These are phyloP conservation scores for Chanos chanos DNA, from an alignment of 2,797 vertebrate species.

Conservation along the genomic window DNA sequence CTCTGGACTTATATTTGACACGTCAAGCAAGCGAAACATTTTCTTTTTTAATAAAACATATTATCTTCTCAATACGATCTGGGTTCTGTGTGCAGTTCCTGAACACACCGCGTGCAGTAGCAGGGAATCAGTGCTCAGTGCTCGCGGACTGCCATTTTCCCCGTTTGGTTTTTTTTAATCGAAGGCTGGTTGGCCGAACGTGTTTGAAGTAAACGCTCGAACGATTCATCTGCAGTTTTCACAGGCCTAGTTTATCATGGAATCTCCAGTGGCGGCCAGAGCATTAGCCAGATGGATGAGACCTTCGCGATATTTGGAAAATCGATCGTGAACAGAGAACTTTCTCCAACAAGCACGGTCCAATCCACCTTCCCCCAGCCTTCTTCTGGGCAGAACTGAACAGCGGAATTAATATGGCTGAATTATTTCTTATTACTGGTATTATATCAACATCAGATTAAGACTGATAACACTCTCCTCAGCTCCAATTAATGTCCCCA, in stretches of 20 bases:
- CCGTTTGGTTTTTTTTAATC: too few relatives aligned
- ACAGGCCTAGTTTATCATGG: neutral
- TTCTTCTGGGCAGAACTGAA: conserved; percentile 46
- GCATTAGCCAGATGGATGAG: conserved; percentile 9
- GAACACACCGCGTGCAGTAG: too few relatives aligned
- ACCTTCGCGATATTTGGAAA: conserved; percentile 5
- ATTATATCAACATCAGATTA: conserved; percentile 54
- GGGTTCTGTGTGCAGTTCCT: too few relatives aligned
- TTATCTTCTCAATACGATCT: too few relatives aligned
- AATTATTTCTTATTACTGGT: conserved; percentile 63
- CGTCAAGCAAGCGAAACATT: too few relatives aligned
- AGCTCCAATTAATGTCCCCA: conserved; percentile 9
- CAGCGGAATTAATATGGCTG: conserved; percentile 48
- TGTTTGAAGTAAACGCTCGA: too few relatives aligned
- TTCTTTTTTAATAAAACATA: too few relatives aligned
- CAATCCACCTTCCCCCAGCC: conserved; percentile 53
- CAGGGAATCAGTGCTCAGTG: too few relatives aligned
- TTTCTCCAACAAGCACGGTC: conserved; percentile 46
- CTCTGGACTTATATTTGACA: too few relatives aligned
- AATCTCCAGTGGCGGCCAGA: neutral
- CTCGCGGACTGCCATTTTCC: too few relatives aligned
- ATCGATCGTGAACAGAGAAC: conserved; percentile 21
- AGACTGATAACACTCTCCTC: conserved; percentile 28
- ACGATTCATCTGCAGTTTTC: too few relatives aligned
- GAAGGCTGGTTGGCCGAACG: too few relatives aligned